Evolutionary conservation across 2,888 invertebrate genomes (phyloP), one percentile per base, ranked within the genome.

Genomic region (Piscicola geometra): DNA sequence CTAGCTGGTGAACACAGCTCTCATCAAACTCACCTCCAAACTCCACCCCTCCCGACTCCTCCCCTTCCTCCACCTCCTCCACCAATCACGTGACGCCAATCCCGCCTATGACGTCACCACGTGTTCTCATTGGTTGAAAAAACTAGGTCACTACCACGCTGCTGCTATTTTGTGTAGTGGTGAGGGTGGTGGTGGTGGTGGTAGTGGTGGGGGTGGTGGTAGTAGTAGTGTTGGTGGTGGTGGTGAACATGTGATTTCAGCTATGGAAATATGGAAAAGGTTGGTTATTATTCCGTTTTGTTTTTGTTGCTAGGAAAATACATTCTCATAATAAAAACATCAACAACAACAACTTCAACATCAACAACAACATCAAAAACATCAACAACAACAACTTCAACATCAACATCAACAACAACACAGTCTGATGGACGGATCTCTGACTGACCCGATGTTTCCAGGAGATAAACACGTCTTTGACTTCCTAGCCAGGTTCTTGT

Each of bases 31-130:
- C 21, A 56, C 60, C 3, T 5, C 60, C 5, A 18, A 56, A n/a
- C 60, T 56, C 3, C 60, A 56, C 60, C 60, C 60, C 60, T 56
- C 60, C 60, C 9, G n/a, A 21, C 60, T 56, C 21, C 60, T 56
- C 25, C 60, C 60, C n/a, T 21, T 56, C 9, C 21, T 56, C n/a
- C 60, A 25, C 25, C 25, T 56, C 9, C 21, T 56, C n/a, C 60
- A 25, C 25, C 60, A 56, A 56, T 56, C 25, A 56, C 60, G 60
- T 56, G n/a, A 5, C 5, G 5, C 41, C 41, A 41, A n/a, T n/a
- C n/a, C n/a, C n/a, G n/a, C 3, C 60, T 56, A 56, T 56, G 60
- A 56, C 25, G 60, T 56, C 5, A 56, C 3, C 60, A 56, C 3
- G 3, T 56, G 60, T n/a, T 56, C n/a, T 25, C 5, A 3, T 5